Conservation (phyloP, 2,888 invertebrate genomes). For the Caenorhabditis parvicauda region DNA sequence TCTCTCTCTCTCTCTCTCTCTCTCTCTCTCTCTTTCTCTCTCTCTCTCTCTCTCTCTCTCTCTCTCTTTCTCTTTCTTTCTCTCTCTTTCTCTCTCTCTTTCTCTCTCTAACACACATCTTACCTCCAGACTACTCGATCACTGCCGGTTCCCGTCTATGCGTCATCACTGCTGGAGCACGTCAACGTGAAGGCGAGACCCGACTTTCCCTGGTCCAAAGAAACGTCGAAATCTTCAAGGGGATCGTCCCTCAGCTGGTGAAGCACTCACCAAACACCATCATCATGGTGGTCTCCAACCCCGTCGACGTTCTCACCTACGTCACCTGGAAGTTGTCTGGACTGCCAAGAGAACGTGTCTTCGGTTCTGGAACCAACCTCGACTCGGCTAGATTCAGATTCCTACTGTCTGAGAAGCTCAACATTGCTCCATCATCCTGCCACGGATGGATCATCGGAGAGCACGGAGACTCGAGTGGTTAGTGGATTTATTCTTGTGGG, state of each 20-base stretch:
- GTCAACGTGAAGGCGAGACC: conserved; percentile 84
- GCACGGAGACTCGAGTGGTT: conserved; percentile 84
- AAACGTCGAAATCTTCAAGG: conserved; percentile 79
- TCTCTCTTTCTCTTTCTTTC: conserved; percentile 1
- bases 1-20: background rate
- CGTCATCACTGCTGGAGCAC: conserved; percentile 85
- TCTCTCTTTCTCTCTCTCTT: background rate
- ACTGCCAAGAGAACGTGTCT: conserved; percentile 80
- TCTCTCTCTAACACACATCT: no score
- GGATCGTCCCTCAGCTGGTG: conserved; percentile 78
- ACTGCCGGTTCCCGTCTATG: conserved; percentile 73
- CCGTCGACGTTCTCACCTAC: conserved; percentile 84
- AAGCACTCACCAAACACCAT: conserved; percentile 82
- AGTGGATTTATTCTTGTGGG: background rate
- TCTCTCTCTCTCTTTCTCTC: no score
- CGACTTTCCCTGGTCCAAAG: conserved; percentile 83
- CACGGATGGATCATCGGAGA: conserved; percentile 93
- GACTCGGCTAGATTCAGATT: conserved; percentile 88
- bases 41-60: conserved; percentile 3
- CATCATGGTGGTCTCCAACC: conserved; percentile 73
- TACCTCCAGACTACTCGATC: conserved; percentile 71
- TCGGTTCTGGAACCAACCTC: conserved; percentile 88
- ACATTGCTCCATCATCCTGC: conserved; percentile 79
- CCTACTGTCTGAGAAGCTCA: conserved; percentile 76
- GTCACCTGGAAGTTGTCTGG: conserved; percentile 93